Evolutionary conservation across 1,140 invertebrate genomes (phyloP).

Genomic region (Pseudomyrmex dendroicus): DNA sequence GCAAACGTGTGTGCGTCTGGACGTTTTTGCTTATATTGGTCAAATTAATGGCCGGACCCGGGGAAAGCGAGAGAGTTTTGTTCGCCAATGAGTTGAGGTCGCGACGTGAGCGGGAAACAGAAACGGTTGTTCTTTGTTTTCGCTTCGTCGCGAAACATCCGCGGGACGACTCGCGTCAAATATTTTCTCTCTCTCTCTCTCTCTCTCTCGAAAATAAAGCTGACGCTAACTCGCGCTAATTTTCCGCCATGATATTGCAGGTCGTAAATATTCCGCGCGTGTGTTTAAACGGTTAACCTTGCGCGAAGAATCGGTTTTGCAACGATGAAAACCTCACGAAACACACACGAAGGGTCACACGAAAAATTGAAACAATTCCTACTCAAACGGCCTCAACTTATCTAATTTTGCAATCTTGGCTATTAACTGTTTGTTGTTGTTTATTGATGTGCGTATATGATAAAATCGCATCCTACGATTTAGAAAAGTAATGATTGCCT

Average conservation of each 20-base stretch:
- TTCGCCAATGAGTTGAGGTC: constrained; percentile 41
- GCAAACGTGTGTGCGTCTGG: constrained; percentile 7
- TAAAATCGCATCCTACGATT: background rate
- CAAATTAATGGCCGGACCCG: constrained; percentile 1
- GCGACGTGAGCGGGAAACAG: constrained; percentile 8
- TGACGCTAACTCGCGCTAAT: constrained; percentile 53
- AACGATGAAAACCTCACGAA: background rate
- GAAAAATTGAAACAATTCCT: background rate
- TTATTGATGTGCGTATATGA: background rate
- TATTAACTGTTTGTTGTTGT: background rate
- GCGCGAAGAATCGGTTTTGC: background rate
- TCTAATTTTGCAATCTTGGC: background rate
- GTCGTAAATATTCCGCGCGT: constrained; percentile 36
- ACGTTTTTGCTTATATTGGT: constrained; percentile 1
- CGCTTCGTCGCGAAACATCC: constrained; percentile 12
- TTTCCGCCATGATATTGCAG: constrained; percentile 27
- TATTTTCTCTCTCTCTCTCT: constrained; percentile 9
- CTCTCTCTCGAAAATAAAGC: constrained; percentile 3
- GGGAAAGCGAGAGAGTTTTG: constrained; percentile 13
- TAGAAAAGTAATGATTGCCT: background rate
- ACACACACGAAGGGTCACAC: background rate
- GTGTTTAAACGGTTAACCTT: background rate
- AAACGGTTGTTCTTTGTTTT: background rate
- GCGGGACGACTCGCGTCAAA: background rate
- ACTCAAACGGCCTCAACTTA: constrained; percentile 32